A percentile compares a stretch with the other conserved stretches of the same genome.
These are phyloP conservation scores for Psylliodes chrysocephalus DNA, from an alignment of 2,888 invertebrate genomes.

Conservation along the genomic window DNA sequence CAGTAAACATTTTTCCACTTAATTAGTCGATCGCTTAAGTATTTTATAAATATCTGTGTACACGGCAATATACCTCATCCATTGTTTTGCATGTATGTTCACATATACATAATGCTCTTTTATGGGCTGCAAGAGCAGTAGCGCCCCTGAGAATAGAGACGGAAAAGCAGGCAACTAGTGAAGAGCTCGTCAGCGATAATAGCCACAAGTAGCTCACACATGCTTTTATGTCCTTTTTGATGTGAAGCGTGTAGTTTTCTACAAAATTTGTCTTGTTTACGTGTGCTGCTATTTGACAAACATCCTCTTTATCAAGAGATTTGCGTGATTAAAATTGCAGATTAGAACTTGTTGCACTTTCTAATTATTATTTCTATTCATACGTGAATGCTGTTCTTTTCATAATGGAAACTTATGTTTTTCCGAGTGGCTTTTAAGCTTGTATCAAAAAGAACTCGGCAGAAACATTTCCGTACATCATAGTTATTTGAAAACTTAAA, in stretches of 20 bases:
- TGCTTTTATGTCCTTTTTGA: conserved; percentile 61
- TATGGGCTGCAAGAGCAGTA: conserved; percentile 46
- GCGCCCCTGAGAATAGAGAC: conserved; percentile 55
- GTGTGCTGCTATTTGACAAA: conserved; percentile 46
- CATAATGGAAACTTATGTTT: conserved; percentile 25
- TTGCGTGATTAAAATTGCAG: conserved; percentile 46
- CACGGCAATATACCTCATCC: conserved; percentile 9
- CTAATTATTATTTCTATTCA: conserved; percentile 39
- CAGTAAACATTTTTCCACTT: conserved; percentile 22
- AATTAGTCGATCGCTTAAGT: conserved; percentile 44
- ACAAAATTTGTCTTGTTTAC: conserved; percentile 61
- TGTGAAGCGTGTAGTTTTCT: conserved; percentile 60
- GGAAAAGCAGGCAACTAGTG: conserved; percentile 53
- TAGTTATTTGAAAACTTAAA: no score
- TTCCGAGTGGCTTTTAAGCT: conserved; percentile 2
- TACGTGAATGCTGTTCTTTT: conserved; percentile 23
- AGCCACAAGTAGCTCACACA: conserved; percentile 62
- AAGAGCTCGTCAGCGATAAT: conserved; percentile 62
- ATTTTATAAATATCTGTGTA: conserved; percentile 48
- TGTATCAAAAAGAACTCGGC: neutral
- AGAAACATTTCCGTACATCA: no score
- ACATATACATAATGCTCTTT: conserved; percentile 52
- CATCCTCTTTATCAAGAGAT: conserved; percentile 45
- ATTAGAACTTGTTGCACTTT: conserved; percentile 44
- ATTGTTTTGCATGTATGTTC: conserved; percentile 35